Evolutionary conservation across 2,888 invertebrate genomes (phyloP).

Genomic region (Lepas anatifera): DNA sequence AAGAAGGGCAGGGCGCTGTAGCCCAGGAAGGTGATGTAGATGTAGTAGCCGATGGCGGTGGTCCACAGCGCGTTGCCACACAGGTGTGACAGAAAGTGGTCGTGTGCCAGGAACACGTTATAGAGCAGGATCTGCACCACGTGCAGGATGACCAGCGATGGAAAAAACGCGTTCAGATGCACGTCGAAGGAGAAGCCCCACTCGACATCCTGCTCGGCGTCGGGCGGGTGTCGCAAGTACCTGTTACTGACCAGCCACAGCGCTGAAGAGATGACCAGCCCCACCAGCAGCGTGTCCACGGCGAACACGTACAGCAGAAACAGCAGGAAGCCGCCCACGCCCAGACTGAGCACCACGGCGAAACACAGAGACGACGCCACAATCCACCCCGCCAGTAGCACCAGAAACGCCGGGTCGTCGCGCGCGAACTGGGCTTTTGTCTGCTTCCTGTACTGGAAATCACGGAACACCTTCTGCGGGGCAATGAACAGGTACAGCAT

Average conservation of each 20-base stretch:
- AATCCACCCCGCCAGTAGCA: slow-evolving; percentile 73
- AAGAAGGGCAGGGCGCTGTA: slow-evolving; percentile 72
- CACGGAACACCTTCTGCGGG: slow-evolving; percentile 93
- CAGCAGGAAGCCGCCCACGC: slow-evolving; percentile 54
- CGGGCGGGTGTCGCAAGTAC: slow-evolving; percentile 53
- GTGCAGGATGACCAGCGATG: slow-evolving; percentile 85
- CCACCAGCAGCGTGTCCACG: slow-evolving; percentile 85
- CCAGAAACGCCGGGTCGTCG: slow-evolving; percentile 96
- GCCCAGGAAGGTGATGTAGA: slow-evolving; percentile 94
- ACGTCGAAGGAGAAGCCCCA: slow-evolving; percentile 99
- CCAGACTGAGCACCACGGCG: slow-evolving; percentile 60
- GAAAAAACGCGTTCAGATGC: slow-evolving; percentile 86
- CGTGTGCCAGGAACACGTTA: too few relatives aligned
- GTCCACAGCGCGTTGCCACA: slow-evolving; percentile 91
- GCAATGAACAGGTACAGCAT: slow-evolving; percentile 88
- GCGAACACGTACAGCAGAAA: slow-evolving; percentile 85
- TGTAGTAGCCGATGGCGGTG: slow-evolving; percentile 75
- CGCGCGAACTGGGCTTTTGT: slow-evolving; percentile 97
- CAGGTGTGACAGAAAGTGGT: slow-evolving; percentile 47
- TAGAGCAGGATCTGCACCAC: slow-evolving; percentile 82
- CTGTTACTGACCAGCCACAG: slow-evolving; percentile 77
- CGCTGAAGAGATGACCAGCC: slow-evolving; percentile 69
- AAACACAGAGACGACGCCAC: slow-evolving; percentile 87
- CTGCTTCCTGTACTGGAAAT: slow-evolving; percentile 95
- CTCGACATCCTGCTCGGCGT: slow-evolving; percentile 66